phyloP scores from a whole-genome alignment of 2,888 invertebrate species.

The Laspeyria flexula region DNA sequence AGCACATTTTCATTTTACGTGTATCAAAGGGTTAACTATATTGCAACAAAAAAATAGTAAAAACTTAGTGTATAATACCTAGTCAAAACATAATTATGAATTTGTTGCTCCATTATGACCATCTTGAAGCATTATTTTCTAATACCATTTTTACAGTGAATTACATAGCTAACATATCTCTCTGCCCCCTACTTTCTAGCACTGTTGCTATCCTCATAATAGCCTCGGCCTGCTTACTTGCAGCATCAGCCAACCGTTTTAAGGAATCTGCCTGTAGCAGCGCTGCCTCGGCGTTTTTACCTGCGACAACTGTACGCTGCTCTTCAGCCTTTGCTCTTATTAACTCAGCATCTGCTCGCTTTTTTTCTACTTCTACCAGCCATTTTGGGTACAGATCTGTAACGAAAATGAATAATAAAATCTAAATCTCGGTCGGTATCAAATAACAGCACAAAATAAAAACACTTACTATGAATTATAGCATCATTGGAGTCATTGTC shows the following conservation, averaged over 20 bases:
- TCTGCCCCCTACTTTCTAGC: slow-evolving; percentile 52
- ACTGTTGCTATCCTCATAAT: slow-evolving; percentile 60
- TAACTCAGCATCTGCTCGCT: slow-evolving; percentile 67
- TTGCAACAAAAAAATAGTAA: no score
- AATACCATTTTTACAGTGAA: no score
- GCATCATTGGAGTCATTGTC: slow-evolving; percentile 53
- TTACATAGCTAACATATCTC: slow-evolving; percentile 38
- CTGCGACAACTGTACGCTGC: slow-evolving; percentile 51
- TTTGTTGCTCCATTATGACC: no score
- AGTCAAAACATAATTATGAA: no score
- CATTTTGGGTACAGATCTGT: slow-evolving; percentile 70
- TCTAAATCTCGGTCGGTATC: no score
- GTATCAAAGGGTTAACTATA: no score
- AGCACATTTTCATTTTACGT: no score
- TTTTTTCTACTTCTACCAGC: slow-evolving; percentile 71
- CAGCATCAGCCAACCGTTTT: slow-evolving; percentile 63
- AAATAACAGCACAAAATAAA: neutral
- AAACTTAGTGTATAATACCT: no score
- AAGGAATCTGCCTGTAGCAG: slow-evolving; percentile 65
- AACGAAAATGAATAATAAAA: slow-evolving; percentile 5
- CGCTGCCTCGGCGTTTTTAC: slow-evolving; percentile 63
- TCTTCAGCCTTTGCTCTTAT: slow-evolving; percentile 66
- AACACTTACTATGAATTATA: slow-evolving; percentile 54
- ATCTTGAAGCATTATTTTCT: no score
- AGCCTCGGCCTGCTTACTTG: slow-evolving; percentile 63